Percentiles rank a stretch among this genome's conserved stretches.
phyloP scores from a whole-genome alignment of 2,888 invertebrate species.

The Pollenia amentaria region DNA sequence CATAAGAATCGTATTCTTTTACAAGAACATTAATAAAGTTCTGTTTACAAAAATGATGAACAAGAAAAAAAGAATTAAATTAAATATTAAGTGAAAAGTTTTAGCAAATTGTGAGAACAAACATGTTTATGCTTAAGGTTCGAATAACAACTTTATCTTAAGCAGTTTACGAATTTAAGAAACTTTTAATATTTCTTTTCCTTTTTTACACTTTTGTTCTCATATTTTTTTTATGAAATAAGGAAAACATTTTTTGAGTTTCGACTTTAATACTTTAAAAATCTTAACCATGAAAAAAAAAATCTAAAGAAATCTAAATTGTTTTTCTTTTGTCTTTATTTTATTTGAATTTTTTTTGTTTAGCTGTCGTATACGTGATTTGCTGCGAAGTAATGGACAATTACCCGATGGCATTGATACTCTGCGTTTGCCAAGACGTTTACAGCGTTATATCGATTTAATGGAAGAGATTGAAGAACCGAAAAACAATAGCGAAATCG shows the following conservation, averaged over 20 bases:
- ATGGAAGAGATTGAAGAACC: conserved; percentile 86
- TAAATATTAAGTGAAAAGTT: conserved; percentile 50
- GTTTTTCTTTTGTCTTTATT: conserved; percentile 29
- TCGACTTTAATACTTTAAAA: not conserved
- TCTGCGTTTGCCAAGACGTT: conserved; percentile 88
- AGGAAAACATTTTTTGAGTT: not conserved
- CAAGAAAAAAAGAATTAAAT: not conserved
- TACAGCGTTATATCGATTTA: conserved; percentile 90
- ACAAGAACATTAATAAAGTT: not conserved
- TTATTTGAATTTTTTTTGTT: conserved; percentile 45
- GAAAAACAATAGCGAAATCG: conserved; percentile 57
- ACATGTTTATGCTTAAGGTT: conserved; percentile 1
- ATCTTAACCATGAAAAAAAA: not conserved
- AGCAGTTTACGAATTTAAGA: conserved; percentile 4
- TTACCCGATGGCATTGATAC: conserved; percentile 90
- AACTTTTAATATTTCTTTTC: conserved; percentile 5
- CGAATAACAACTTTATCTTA: conserved; percentile 32
- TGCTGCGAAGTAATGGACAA: conserved; percentile 89
- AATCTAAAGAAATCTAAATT: conserved; percentile 1
- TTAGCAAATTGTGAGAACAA: not conserved
- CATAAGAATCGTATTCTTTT: not conserved
- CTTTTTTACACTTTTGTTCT: conserved; percentile 5
- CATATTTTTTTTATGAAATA: not conserved
- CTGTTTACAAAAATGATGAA: not conserved
- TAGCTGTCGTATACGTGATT: conserved; percentile 88